A percentile compares a stretch with the other conserved stretches of the same genome.
These are phyloP conservation scores for Thamnophis elegans DNA, from an alignment of 2,797 vertebrate species.

Conservation along the genomic window DNA sequence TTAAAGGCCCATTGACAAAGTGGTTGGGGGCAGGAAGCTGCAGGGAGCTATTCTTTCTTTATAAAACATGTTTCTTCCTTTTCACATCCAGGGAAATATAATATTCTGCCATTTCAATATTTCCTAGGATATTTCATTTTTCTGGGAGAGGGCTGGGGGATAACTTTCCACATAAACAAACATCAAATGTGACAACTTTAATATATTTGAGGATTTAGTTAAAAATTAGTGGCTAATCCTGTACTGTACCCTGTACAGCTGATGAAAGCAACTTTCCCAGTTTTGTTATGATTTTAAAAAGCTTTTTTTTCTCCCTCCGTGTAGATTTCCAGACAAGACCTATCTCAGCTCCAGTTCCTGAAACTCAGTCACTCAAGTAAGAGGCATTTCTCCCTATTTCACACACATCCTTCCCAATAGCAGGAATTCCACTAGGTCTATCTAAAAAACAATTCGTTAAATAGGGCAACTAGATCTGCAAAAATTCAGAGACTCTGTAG, in stretches of 20 bases:
- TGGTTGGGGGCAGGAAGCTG: too few species aligned
- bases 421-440: neutral
- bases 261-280: neutral
- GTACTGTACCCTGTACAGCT: neutral
- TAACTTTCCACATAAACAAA: neutral
- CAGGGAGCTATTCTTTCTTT: too few species aligned
- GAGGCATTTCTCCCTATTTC: constrained; percentile 33
- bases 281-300: constrained; percentile 24
- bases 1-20: too few species aligned
- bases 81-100: too few species aligned
- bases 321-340: constrained; percentile 12
- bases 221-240: neutral
- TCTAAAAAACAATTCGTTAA: neutral
- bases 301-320: constrained; percentile 16
- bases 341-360: neutral
- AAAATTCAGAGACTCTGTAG: neutral
- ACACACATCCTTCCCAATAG: constrained; percentile 33
- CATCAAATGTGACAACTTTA: neutral
- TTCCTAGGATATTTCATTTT: too few species aligned
- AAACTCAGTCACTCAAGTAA: constrained; percentile 43
- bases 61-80: too few species aligned
- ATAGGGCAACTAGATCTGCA: neutral
- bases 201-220: neutral
- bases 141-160: too few species aligned
- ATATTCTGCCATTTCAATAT: too few species aligned